Evolutionary conservation across 2,113 vertebrate species (phyloP), one percentile per base, ranked within the genome.

Genomic region (Alligator sinensis): DNA sequence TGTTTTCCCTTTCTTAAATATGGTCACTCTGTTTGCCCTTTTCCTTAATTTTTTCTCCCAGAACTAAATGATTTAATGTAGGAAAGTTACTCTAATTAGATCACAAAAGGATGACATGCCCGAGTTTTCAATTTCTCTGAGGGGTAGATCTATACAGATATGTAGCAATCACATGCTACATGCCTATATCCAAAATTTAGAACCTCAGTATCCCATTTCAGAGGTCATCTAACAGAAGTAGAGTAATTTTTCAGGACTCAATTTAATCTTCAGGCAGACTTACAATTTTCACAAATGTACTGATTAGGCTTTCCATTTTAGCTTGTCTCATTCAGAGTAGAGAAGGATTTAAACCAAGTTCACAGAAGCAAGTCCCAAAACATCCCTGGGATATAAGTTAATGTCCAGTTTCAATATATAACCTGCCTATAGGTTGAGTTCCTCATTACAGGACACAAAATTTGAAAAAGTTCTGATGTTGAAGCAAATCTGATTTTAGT

Each of bases 271-370:
- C 22, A 22, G 19, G 66, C 47, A 21, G 68, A 34, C 3, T 10
- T 70, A 38, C 10, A 11, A 30, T 70, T 70, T 70, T 30, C 30
- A 34, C 30, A 10, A 5, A 70, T 7, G 4, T 70, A 70, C 68
- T 63, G 25, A 63, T 7, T 38, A 70, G 47, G 30, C 19, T 70
- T 93, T 88, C 21, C 1, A 84, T 96, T 90, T 86, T 91, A 58
- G 57, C 25, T 68, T 74, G 47, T 95, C 92, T 90, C 86, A 84
- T 95, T 96, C 91, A 84, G 80, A 38, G 30, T n/a, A 92, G 74
- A 88, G 25, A 79, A 22, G 80, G 54, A 93, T 75, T 77, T 84
- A 88, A 47, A 91, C 3, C 17, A 84, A 90, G 90, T 72, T 62
- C 54, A 2, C 14, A 38, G 38, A 61, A 90, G 70, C n/a, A 63